Evolutionary conservation across 2,113 vertebrate genomes (phyloP).

Genomic region (Myotis davidii): DNA sequence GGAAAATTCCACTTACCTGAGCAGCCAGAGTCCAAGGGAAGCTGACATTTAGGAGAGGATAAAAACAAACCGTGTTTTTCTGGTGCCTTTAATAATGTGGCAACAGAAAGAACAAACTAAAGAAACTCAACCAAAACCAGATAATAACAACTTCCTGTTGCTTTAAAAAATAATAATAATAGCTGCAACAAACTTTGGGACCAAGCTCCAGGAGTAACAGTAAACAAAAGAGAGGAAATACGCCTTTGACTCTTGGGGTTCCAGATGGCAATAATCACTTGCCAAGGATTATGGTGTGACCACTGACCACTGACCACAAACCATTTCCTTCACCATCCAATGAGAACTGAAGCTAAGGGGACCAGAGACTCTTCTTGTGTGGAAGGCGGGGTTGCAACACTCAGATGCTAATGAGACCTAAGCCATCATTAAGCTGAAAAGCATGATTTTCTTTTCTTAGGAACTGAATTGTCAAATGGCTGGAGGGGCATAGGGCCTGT

Average conservation of each 20-base stretch:
- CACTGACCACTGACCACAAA: constrained; percentile 2
- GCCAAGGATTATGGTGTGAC: constrained; percentile 29
- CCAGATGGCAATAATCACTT: not conserved
- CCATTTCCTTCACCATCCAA: constrained; percentile 38
- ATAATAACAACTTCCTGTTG: constrained; percentile 63
- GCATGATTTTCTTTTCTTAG: not conserved
- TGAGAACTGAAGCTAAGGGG: not conserved
- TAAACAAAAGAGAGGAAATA: constrained; percentile 53
- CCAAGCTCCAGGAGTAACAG: not conserved
- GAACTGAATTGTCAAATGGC: not conserved
- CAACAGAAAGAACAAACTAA: constrained; percentile 25
- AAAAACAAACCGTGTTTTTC: constrained; percentile 20
- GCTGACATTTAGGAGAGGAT: constrained; percentile 52
- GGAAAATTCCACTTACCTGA: constrained; percentile 58
- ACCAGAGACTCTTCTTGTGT: not conserved
- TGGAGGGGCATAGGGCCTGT: not conserved
- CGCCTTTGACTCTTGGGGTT: constrained; percentile 21
- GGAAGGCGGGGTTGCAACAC: not conserved
- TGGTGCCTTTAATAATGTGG: constrained; percentile 42
- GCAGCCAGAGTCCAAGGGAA: not conserved
- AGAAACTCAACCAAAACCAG: constrained; percentile 9
- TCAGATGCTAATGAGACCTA: not conserved
- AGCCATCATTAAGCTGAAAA: not conserved
- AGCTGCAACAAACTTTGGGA: not conserved
- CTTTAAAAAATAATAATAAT: constrained; percentile 46